These are phyloP conservation scores for Jaculus jaculus DNA, from an alignment of 2,113 vertebrate genomes.

Conservation along the genomic window DNA sequence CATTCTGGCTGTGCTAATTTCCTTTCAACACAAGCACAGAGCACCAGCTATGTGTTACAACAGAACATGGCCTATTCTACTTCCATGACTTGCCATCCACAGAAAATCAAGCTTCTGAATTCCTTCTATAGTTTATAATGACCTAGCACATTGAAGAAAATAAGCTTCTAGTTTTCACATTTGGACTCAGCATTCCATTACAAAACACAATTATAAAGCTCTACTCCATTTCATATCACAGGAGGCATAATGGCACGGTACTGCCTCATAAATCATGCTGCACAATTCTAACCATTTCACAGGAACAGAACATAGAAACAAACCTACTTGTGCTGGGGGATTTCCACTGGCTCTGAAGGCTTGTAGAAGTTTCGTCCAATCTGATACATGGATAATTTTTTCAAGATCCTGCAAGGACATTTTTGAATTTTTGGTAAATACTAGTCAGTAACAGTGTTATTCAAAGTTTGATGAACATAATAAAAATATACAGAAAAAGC, in stretches of 20 bases:
- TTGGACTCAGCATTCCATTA: not conserved
- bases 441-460: not conserved
- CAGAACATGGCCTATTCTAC: not conserved
- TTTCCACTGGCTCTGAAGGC: slow-evolving; percentile 77
- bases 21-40: not conserved
- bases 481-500: not conserved
- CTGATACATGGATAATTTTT: slow-evolving; percentile 81
- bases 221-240: not conserved
- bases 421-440: slow-evolving; percentile 36
- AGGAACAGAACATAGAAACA: slow-evolving; percentile 12
- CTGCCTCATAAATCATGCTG: not conserved
- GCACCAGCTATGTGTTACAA: too few species aligned
- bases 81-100: not conserved
- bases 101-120: slow-evolving; percentile 3
- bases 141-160: not conserved
- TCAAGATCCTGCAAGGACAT: slow-evolving; percentile 78
- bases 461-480: not conserved
- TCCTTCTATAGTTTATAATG: slow-evolving; percentile 3
- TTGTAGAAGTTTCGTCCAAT: slow-evolving; percentile 82
- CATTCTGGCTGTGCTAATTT: not conserved
- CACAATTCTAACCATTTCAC: not conserved
- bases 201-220: slow-evolving; percentile 25
- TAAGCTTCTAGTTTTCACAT: not conserved
- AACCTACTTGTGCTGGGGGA: slow-evolving; percentile 82
- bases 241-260: not conserved